phyloP scores from a whole-genome alignment of 2,888 invertebrate genomes.

The Melieria crassipennis region DNA sequence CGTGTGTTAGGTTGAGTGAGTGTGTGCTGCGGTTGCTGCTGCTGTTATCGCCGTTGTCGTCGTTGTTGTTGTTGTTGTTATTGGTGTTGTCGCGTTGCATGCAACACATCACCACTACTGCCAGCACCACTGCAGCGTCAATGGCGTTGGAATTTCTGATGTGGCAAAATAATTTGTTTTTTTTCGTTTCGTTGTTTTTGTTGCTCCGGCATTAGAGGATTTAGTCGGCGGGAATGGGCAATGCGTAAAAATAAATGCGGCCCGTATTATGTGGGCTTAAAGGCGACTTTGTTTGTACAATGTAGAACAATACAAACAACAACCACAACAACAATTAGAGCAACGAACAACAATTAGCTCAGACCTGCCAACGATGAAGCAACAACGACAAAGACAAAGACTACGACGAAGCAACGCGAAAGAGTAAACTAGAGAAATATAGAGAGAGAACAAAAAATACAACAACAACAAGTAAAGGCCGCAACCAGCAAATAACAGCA shows the following conservation, averaged over 20 bases:
- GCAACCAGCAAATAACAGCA: too few species aligned
- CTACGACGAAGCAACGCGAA: too few species aligned
- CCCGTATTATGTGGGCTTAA: slow-evolving; percentile 59
- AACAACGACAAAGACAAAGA: background rate
- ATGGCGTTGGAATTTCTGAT: slow-evolving; percentile 2
- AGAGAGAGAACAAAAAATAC: background rate
- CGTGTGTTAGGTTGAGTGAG: too few species aligned
- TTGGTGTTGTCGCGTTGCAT: background rate
- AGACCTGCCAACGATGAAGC: slow-evolving; percentile 7
- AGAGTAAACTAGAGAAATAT: slow-evolving; percentile 10
- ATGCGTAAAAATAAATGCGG: slow-evolving; percentile 49
- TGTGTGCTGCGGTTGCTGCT: too few species aligned
- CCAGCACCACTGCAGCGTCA: too few species aligned
- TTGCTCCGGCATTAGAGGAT: too few species aligned
- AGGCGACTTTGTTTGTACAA: slow-evolving; percentile 43
- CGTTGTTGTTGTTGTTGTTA: background rate
- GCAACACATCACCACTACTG: too few species aligned
- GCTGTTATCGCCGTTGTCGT: slow-evolving; percentile 6
- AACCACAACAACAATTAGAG: slow-evolving; percentile 34
- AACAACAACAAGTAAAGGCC: background rate
- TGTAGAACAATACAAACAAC: slow-evolving; percentile 34
- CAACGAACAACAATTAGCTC: slow-evolving; percentile 24
- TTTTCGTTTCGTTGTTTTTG: too few species aligned
- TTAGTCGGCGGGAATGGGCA: too few species aligned
- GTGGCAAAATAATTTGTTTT: slow-evolving; percentile 40